Base-by-base conservation (phyloP, 2,888 invertebrate genomes). In the Pyrgus malvae region DNA sequence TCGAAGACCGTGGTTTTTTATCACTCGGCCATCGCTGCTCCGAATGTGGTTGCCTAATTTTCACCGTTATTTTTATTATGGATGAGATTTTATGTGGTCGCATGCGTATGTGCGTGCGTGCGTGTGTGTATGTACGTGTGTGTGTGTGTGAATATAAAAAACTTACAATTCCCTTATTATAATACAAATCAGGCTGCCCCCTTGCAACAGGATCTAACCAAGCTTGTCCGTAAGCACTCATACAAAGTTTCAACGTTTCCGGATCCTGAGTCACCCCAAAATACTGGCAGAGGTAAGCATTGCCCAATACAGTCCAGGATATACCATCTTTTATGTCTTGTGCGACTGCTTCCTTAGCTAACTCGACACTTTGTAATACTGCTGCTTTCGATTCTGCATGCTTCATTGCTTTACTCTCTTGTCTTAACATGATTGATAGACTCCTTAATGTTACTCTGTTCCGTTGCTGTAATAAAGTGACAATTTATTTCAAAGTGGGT, bases 271-370 rank as follows among this genome's bases (percentile, higher is more conserved):
- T 91, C 25, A 94, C 90, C 37, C 92, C 92, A 76, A 97, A 97
- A 79, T 95, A 97, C 50, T 93, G 92, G 48, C 95, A 94, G 56
- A 97, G 80, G 75, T 96, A 95, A 0, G 97, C 96, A 84, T 97
- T 97, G 19, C 96, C 97, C 44, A 97, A 85, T 49, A 96, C 92
- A 48, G 93, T 91, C 97, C 97, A 97, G 0, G 97, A 97, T 5
- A 92, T 86, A 0, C 97, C 96, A 83, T 97, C 97, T 46, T 80
- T 87, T 6, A 94, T 91, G 71, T 97, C 96, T 23, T 95, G 76
- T 42, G 94, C 91, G 0, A 97, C 94, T 0, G 97, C 96, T 69
- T 96, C 95, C 75, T 95, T 96, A 0, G 97, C 97, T 65, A 94
- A 91, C 46, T 92, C 93, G 0, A 97, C 92, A 58, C 96, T 96